Evolutionary conservation across 2,113 vertebrate species (phyloP), one percentile per base, ranked within the genome.

Genomic region (Pungitius pungitius): DNA sequence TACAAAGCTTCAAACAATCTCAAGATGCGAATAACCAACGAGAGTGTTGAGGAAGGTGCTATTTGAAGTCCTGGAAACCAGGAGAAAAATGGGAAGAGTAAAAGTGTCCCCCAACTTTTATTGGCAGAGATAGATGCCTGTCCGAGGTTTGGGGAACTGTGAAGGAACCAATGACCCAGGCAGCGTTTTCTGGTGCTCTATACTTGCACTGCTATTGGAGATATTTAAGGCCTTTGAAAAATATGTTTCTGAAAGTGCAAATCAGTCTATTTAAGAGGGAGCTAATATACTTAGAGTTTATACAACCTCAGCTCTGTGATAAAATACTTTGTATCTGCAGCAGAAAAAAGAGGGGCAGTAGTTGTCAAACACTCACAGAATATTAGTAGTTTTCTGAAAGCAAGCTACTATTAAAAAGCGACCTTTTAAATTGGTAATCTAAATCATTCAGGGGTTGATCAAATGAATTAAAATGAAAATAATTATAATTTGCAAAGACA

Each of bases 251-350:
- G 18, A 61, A 15, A 11, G 3, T 33, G 35, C 22, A 75, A 6
- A 58, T 66, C 22, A 33, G 8, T 11, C 45, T 52, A 22, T 60
- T 51, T 68, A 11, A 61, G 13, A 26, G 24, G 11, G 3, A 18
- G 26, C 10, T 45, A 2, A 20, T 43, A 40, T 26, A 12, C 43
- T 26, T 62, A 13, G 54, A 69, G 33, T 37, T 72, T 26, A 71
- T 55, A 52, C 33, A n/a, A 13, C 20, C 37, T 57, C 55, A 55
- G 45, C 57, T 61, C 63, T 66, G 40, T 62, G 55, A 77, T 70
- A 39, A 73, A 56, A 74, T 42, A 43, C 14, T 81, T 63, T 72
- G 43, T 64, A 70, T 63, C 47, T 61, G 37, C 35, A 52, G 18
- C 8, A 76, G 49, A 49, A 9, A 33, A 7, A 4, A 17, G 14